Conservation (phyloP, 2,797 vertebrate species). For the Crenuchus spilurus region DNA sequence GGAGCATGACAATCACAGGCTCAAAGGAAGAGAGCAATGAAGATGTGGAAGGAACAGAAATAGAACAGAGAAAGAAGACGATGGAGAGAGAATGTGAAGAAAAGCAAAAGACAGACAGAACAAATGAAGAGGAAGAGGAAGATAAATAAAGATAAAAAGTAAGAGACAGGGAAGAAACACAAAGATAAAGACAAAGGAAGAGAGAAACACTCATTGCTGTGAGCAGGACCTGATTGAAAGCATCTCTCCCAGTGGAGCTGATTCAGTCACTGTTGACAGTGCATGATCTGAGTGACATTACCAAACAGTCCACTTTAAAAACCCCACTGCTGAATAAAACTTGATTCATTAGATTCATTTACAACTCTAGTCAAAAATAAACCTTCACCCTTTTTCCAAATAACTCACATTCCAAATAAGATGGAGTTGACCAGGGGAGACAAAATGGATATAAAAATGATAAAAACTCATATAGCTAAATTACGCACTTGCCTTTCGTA, state of each 20-base stretch:
- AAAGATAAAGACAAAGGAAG: not conserved
- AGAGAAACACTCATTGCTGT: not conserved
- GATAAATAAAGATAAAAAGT: not conserved
- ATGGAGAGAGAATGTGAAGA: too few relatives aligned
- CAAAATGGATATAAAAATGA: too few relatives aligned
- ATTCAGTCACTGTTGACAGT: not conserved
- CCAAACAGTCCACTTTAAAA: not conserved
- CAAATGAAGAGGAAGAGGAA: not conserved
- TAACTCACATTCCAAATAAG: too few relatives aligned
- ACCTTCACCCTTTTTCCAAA: too few relatives aligned
- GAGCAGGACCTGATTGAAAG: constrained; percentile 2
- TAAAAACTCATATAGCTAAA: too few relatives aligned
- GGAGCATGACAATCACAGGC: not conserved
- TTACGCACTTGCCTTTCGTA: too few relatives aligned
- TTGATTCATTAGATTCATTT: too few relatives aligned
- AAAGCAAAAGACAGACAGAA: not conserved
- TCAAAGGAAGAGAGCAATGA: not conserved
- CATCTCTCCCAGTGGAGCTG: not conserved
- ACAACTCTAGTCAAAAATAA: too few relatives aligned
- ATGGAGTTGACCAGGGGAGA: too few relatives aligned
- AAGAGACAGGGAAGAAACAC: not conserved
- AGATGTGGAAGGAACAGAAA: not conserved
- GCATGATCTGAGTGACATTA: constrained; percentile 11
- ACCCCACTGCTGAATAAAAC: too few relatives aligned
- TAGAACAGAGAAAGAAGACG: too few relatives aligned